phyloP scores from a whole-genome alignment of 2,797 vertebrate genomes.

The Chromobotia macracanthus region DNA sequence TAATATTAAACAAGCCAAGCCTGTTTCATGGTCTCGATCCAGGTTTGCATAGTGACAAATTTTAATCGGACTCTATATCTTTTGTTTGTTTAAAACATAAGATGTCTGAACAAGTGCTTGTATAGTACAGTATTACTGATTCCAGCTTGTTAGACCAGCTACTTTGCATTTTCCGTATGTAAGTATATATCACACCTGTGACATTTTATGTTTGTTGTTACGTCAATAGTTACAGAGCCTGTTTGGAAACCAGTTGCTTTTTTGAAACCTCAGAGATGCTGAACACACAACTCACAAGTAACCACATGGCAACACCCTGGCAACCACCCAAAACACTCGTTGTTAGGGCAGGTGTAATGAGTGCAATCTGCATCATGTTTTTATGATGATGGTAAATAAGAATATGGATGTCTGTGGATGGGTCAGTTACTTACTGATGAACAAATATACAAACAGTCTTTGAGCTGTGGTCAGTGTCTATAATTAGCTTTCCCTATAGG shows the following conservation, averaged over 20 bases:
- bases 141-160: not conserved
- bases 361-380: not conserved
- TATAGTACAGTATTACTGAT: not conserved
- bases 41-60: not conserved
- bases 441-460: not conserved
- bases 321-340: not conserved
- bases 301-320: not conserved
- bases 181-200: not conserved
- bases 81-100: not conserved
- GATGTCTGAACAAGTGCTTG: not conserved
- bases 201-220: not conserved
- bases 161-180: not conserved
- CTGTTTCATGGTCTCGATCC: constrained; percentile 5
- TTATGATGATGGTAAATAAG: not conserved
- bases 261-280: not conserved
- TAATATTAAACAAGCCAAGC: constrained; percentile 31
- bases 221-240: not conserved
- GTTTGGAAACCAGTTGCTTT: not conserved
- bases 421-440: not conserved
- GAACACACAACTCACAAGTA: no score
- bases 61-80: not conserved
- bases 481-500: not conserved
- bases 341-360: no score
- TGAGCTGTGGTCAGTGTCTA: not conserved
- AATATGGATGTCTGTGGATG: not conserved